A percentile compares a stretch with the other conserved stretches of the same genome.
Evolutionary conservation across 2,113 vertebrate genomes (phyloP).

Genomic region (Pangasianodon hypophthalmus): DNA sequence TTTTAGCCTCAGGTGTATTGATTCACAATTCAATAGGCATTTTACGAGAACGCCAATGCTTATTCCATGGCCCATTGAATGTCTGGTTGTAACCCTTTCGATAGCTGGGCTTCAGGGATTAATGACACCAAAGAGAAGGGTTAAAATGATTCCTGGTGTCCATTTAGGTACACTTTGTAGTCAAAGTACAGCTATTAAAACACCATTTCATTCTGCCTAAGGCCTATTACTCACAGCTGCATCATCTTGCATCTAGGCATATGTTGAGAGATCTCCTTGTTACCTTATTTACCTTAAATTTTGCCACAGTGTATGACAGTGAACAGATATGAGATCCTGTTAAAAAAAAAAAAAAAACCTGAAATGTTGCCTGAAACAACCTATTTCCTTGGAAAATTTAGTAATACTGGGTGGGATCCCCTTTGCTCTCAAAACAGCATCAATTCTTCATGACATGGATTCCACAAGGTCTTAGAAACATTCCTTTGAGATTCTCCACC

Average conservation of each 20-base stretch:
- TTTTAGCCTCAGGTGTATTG: constrained; percentile 9
- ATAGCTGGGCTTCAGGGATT: constrained; percentile 2
- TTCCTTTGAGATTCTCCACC: neutral
- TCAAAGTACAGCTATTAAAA: constrained; percentile 1
- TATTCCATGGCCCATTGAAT: constrained; percentile 11
- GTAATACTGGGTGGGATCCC: neutral
- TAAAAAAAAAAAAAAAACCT: neutral
- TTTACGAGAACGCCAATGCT: constrained; percentile 26
- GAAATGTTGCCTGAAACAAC: neutral
- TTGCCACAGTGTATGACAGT: neutral
- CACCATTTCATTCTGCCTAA: neutral
- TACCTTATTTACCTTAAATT: neutral
- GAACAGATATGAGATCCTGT: neutral
- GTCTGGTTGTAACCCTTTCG: constrained; percentile 10
- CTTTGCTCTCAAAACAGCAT: neutral
- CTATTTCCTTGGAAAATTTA: neutral
- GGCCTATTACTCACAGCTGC: neutral
- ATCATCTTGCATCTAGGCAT: constrained; percentile 3
- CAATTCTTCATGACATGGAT: neutral
- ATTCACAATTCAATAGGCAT: constrained; percentile 21
- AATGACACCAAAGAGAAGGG: neutral
- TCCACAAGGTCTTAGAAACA: neutral
- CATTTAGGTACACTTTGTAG: constrained; percentile 1
- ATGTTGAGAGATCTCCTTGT: constrained; percentile 3
- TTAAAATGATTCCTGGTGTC: constrained; percentile 15